These are phyloP conservation scores for Archivesica marissinica DNA, from an alignment of 1,140 invertebrate genomes.

Conservation along the genomic window DNA sequence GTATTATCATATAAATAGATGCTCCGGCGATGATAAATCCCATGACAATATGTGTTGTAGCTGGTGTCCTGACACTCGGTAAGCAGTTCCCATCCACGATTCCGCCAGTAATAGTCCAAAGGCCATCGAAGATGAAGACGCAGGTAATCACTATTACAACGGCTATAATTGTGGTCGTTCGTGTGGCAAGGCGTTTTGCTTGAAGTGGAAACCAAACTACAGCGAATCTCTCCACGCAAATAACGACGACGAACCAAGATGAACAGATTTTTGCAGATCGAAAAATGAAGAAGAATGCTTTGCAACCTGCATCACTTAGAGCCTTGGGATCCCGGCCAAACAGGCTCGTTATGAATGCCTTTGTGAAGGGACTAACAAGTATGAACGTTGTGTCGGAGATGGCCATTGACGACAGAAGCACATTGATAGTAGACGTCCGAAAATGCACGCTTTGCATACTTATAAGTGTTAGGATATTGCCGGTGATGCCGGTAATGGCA, in stretches of 20 bases:
- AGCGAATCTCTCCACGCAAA: constrained; percentile 71
- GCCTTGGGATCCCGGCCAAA: constrained; percentile 65
- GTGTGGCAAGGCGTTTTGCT: constrained; percentile 63
- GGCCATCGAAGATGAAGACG: constrained; percentile 40
- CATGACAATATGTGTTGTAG: not conserved
- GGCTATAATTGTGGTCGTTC: not conserved
- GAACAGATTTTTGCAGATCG: constrained; percentile 72
- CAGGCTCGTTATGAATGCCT: constrained; percentile 56
- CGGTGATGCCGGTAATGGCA: constrained; percentile 59
- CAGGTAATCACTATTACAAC: not conserved
- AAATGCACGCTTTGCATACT: constrained; percentile 59
- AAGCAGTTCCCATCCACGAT: constrained; percentile 63
- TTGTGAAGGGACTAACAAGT: constrained; percentile 64
- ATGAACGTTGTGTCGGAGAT: constrained; percentile 62
- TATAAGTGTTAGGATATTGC: constrained; percentile 67
- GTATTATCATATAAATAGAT: constrained; percentile 25
- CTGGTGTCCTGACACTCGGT: constrained; percentile 12
- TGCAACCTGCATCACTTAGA: constrained; percentile 61
- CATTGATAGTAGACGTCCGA: constrained; percentile 32
- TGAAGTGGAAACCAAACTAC: constrained; percentile 73
- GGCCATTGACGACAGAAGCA: constrained; percentile 63
- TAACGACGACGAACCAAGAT: constrained; percentile 72
- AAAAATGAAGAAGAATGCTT: constrained; percentile 68
- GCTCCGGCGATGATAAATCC: constrained; percentile 36
- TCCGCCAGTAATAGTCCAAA: constrained; percentile 63